A percentile compares a stretch with the other conserved stretches of the same genome.
These are phyloP conservation scores for Pteropus alecto DNA, from an alignment of 2,113 vertebrate genomes.

Conservation along the genomic window DNA sequence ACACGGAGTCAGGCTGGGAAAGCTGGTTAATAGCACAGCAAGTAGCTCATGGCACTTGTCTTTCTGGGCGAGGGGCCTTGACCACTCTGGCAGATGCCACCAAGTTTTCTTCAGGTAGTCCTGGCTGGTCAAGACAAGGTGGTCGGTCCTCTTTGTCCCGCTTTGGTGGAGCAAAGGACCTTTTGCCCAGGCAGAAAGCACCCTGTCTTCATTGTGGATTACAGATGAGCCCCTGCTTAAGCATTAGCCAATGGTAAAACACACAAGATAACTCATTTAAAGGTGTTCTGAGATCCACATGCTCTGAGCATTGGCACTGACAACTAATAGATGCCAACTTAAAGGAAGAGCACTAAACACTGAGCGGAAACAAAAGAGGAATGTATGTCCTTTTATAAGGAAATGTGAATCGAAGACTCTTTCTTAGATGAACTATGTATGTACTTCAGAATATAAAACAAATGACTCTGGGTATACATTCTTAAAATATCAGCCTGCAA, in stretches of 20 bases:
- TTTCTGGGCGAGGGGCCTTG: neutral
- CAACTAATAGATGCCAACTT: neutral
- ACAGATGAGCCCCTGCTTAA: neutral
- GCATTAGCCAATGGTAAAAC: fast-evolving
- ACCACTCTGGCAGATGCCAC: fast-evolving
- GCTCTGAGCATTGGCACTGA: neutral
- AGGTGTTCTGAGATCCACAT: neutral
- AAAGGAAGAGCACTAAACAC: neutral
- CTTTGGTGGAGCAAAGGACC: no score
- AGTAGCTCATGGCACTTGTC: neutral
- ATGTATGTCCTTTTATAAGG: neutral
- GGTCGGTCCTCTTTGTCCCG: fast-evolving
- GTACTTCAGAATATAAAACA: neutral
- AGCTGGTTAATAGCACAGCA: neutral
- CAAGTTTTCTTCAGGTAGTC: neutral
- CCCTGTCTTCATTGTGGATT: no score
- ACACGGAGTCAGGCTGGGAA: neutral
- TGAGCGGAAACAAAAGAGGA: neutral
- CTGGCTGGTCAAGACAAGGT: neutral
- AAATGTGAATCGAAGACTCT: neutral
- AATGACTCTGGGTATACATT: neutral
- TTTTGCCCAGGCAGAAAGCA: neutral
- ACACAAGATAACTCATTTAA: fast-evolving
- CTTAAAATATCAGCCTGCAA: neutral
- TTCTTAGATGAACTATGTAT: neutral